Evolutionary conservation across 2,888 invertebrate genomes (phyloP).

Genomic region (Ennomos quercinarius): DNA sequence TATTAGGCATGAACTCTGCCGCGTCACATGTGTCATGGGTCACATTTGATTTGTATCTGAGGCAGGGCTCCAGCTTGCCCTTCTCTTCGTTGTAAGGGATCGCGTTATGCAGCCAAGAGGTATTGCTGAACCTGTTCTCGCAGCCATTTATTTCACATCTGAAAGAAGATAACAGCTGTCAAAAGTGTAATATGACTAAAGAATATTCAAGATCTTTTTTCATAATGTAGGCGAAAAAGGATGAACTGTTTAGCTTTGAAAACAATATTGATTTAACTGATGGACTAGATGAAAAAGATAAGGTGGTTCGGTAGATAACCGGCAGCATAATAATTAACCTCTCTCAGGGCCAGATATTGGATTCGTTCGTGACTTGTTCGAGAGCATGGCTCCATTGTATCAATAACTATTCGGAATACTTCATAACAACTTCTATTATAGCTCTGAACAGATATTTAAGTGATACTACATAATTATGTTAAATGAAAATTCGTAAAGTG

Average conservation of each 20-base stretch:
- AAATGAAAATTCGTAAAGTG: too few species aligned
- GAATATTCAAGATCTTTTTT: too few species aligned
- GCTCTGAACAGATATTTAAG: too few species aligned
- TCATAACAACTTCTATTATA: too few species aligned
- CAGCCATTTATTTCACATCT: constrained; percentile 75
- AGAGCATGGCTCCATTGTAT: too few species aligned
- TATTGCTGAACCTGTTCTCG: constrained; percentile 73
- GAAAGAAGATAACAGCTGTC: constrained; percentile 29
- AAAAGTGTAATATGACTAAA: not conserved
- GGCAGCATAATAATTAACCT: constrained; percentile 11
- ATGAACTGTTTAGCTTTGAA: not conserved
- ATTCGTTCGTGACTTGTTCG: not conserved
- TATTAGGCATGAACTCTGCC: constrained; percentile 60
- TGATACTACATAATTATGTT: too few species aligned
- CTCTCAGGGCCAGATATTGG: not conserved
- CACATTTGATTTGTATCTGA: constrained; percentile 54
- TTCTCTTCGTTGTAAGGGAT: constrained; percentile 61
- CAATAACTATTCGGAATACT: too few species aligned
- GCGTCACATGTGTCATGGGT: constrained; percentile 58
- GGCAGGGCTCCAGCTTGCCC: constrained; percentile 55
- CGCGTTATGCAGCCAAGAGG: constrained; percentile 72
- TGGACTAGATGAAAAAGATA: constrained; percentile 21
- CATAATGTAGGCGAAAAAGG: too few species aligned
- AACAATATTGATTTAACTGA: constrained; percentile 14
- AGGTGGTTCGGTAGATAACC: constrained; percentile 13